Conservation (phyloP, 2,113 vertebrate genomes). For the Motacilla alba region DNA sequence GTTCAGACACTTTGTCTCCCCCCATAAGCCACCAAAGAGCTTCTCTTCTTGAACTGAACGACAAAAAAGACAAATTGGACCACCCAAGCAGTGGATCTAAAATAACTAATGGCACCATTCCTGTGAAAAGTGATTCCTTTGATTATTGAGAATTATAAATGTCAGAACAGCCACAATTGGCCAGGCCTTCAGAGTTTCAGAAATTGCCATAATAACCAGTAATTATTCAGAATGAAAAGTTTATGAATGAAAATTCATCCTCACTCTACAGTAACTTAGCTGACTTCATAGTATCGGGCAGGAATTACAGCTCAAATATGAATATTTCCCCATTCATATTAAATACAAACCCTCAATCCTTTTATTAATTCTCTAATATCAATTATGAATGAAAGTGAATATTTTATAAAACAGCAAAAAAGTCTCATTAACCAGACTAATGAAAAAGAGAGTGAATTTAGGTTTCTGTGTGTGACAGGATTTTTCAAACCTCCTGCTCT, state of each 20-base stretch:
- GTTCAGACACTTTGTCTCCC: background rate
- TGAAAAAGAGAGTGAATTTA: background rate
- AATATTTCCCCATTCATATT: background rate
- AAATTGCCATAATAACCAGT: constrained; percentile 10
- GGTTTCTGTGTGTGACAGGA: background rate
- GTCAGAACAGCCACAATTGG: constrained; percentile 15
- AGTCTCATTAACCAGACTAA: background rate
- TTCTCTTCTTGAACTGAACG: background rate
- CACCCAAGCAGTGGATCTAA: background rate
- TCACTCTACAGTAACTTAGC: background rate
- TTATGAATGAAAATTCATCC: constrained; percentile 27
- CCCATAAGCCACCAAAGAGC: background rate
- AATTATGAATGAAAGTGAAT: constrained; percentile 1
- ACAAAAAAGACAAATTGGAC: background rate
- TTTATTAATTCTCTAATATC: background rate
- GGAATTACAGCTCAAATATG: background rate
- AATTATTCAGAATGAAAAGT: constrained; percentile 16
- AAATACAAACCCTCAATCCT: background rate
- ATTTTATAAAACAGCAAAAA: background rate
- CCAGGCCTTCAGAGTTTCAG: background rate
- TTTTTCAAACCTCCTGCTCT: background rate
- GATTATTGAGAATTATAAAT: constrained; percentile 21
- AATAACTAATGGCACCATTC: background rate
- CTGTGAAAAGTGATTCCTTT: background rate
- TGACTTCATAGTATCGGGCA: background rate